Conservation (phyloP, 2,888 invertebrate genomes). For the Alsophila aescularia region DNA sequence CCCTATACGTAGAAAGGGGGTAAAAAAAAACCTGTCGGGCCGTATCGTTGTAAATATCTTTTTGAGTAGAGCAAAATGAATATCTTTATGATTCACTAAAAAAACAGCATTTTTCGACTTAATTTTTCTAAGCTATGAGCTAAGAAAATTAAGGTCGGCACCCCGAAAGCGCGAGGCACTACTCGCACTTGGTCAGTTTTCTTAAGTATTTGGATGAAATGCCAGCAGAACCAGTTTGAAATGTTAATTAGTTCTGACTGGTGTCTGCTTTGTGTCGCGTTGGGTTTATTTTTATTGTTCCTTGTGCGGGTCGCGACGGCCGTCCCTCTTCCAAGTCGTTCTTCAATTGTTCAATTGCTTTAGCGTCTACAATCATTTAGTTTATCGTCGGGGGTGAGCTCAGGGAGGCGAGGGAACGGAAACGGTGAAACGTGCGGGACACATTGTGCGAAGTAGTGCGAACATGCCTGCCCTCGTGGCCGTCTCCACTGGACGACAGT, state of each 20-base stretch:
- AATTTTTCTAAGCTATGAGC: no score
- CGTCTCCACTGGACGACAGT: slow-evolving; percentile 51
- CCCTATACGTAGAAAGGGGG: no score
- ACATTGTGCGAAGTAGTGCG: slow-evolving; percentile 84
- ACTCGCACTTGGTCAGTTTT: no score
- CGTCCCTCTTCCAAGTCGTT: slow-evolving; percentile 30
- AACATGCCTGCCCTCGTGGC: slow-evolving; percentile 50
- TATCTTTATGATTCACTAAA: no score
- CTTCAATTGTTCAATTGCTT: slow-evolving; percentile 49
- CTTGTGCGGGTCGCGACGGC: slow-evolving; percentile 25
- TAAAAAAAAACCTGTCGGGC: no score
- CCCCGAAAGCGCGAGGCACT: no score
- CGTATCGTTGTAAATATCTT: no score
- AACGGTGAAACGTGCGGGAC: slow-evolving; percentile 71
- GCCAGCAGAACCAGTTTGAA: slow-evolving; percentile 37
- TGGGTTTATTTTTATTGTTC: slow-evolving; percentile 33
- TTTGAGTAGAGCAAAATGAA: no score
- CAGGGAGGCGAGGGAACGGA: slow-evolving; percentile 52
- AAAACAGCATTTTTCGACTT: no score
- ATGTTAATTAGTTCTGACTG: slow-evolving; percentile 41
- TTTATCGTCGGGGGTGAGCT: slow-evolving; percentile 41
- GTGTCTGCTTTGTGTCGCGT: slow-evolving; percentile 27
- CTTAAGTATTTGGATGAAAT: slow-evolving; percentile 35
- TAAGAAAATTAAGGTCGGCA: no score
- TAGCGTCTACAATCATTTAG: slow-evolving; percentile 44